phyloP scores from a whole-genome alignment of 2,888 invertebrate species.

The Agriopis marginaria region DNA sequence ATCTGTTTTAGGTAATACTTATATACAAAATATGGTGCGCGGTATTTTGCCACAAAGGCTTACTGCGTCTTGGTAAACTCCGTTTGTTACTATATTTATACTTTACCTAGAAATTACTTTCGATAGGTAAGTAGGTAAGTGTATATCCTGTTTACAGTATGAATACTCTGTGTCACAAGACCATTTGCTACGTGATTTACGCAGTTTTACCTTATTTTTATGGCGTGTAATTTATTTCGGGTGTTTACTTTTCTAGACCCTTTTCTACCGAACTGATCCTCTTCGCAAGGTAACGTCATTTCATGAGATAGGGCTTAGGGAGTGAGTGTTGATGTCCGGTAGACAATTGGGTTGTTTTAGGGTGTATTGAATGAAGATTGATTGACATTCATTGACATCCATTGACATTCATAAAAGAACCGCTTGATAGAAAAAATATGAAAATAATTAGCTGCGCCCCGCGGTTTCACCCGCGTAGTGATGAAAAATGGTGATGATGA shows the following conservation, averaged over 20 bases:
- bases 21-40: neutral
- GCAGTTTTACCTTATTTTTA: conserved; percentile 13
- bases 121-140: neutral
- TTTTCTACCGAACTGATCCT: conserved; percentile 1
- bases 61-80: neutral
- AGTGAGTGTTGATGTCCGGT: conserved; percentile 16
- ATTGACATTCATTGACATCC: too few species aligned
- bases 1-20: neutral
- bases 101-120: neutral
- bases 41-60: neutral
- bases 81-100: neutral
- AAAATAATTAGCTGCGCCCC: too few species aligned
- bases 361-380: neutral
- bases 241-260: conserved; percentile 5
- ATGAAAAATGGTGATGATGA: too few species aligned
- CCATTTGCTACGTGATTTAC: conserved; percentile 7
- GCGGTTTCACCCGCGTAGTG: too few species aligned
- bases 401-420: too few species aligned
- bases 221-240: conserved; percentile 2
- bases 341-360: conserved; percentile 12
- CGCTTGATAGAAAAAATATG: too few species aligned
- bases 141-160: neutral
- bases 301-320: neutral
- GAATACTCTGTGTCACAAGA: neutral
- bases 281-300: conserved; percentile 1